Conservation (phyloP, 2,888 invertebrate genomes). For the Ormyrus nitidulus region DNA sequence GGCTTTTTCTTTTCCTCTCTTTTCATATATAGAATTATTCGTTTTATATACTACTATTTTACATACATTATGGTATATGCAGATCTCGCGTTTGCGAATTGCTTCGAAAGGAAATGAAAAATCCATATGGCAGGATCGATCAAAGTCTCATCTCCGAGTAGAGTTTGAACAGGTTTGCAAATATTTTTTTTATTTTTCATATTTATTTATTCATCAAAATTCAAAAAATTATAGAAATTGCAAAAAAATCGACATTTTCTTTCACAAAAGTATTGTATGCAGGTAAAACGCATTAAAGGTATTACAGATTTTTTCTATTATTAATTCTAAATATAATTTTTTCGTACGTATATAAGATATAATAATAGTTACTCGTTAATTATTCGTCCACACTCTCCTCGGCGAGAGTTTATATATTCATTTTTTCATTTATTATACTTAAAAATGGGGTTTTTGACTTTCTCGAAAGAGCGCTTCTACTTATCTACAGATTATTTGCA, state of each 20-base stretch:
- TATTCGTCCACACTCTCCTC: slow-evolving; percentile 56
- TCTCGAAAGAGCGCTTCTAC: slow-evolving; percentile 48
- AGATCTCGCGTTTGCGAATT: slow-evolving; percentile 25
- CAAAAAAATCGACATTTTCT: slow-evolving; percentile 51
- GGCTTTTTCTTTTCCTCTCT: not conserved
- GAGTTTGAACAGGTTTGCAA: slow-evolving; percentile 46
- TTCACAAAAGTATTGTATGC: slow-evolving; percentile 47
- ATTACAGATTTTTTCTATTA: slow-evolving; percentile 43
- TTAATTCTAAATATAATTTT: slow-evolving; percentile 52
- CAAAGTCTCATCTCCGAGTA: slow-evolving; percentile 54
- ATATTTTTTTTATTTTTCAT: slow-evolving; percentile 21
- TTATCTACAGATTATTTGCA: slow-evolving; percentile 34
- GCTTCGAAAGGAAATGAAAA: slow-evolving; percentile 42
- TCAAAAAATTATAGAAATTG: slow-evolving; percentile 24
- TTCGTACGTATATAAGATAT: slow-evolving; percentile 53
- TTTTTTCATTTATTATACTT: not conserved
- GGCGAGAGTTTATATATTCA: slow-evolving; percentile 39
- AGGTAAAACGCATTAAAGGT: slow-evolving; percentile 36
- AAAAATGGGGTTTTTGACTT: slow-evolving; percentile 57
- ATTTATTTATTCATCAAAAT: not conserved
- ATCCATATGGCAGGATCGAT: slow-evolving; percentile 53
- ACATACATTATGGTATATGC: slow-evolving; percentile 1
- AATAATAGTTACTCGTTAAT: not conserved
- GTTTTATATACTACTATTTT: slow-evolving; percentile 9
- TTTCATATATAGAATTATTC: not conserved